Conservation (phyloP, 2,797 vertebrate genomes). For the Girardinus metallicus region DNA sequence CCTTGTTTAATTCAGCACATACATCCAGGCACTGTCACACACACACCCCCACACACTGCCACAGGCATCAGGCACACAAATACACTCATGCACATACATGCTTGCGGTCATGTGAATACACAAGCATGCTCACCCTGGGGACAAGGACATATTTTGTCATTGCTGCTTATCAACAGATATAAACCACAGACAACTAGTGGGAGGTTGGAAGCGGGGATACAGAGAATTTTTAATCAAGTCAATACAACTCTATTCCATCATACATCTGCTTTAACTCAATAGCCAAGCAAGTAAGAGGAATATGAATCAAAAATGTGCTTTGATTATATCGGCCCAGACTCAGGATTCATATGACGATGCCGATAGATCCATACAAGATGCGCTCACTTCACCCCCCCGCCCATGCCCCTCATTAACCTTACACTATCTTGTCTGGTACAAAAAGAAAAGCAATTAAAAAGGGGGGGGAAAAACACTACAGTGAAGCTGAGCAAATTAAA, state of each 20-base stretch:
- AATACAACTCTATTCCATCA: constrained; percentile 6
- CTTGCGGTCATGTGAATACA: constrained; percentile 26
- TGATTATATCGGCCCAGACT: constrained; percentile 36
- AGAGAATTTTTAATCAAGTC: constrained; percentile 24
- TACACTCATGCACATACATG: constrained; percentile 36
- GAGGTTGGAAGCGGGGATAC: constrained; percentile 25
- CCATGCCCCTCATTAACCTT: constrained; percentile 19
- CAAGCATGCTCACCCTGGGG: constrained; percentile 47
- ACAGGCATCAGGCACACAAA: constrained; percentile 21
- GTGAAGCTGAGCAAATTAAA: constrained; percentile 62
- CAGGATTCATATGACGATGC: constrained; percentile 34
- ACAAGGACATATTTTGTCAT: constrained; percentile 75
- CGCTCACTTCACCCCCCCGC: background rate
- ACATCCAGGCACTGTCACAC: constrained; percentile 40
- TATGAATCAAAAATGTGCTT: constrained; percentile 29
- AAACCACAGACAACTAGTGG: constrained; percentile 56
- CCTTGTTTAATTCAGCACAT: constrained; percentile 77
- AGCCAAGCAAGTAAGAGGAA: constrained; percentile 6
- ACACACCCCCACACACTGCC: constrained; percentile 38
- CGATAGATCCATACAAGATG: constrained; percentile 4
- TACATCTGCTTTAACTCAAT: constrained; percentile 4
- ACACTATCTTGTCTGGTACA: constrained; percentile 14
- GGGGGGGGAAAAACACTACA: background rate
- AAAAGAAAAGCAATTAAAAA: constrained; percentile 1
- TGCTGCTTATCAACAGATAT: constrained; percentile 66